Conservation (phyloP, 2,797 vertebrate genomes). For the Alexandromys oeconomus region DNA sequence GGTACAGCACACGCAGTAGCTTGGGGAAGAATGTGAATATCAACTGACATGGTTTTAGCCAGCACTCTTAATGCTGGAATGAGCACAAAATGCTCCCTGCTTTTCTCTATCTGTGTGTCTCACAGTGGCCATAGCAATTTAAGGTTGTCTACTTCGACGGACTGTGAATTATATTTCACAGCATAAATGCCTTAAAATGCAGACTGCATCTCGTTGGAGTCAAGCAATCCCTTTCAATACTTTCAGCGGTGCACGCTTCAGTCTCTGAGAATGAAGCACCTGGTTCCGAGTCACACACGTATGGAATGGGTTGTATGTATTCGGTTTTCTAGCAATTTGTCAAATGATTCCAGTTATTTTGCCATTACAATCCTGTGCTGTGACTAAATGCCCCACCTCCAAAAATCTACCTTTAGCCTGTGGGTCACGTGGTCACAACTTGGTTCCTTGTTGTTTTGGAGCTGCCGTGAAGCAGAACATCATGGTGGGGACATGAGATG, state of each 20-base stretch:
- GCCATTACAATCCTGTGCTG: not conserved
- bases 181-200: not conserved
- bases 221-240: not conserved
- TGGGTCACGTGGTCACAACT: not conserved
- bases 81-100: not conserved
- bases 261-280: not conserved
- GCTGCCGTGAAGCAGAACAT: not conserved
- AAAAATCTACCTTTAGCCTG: not conserved
- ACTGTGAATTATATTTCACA: slow-evolving; percentile 22
- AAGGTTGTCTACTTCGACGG: not conserved
- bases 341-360: not conserved
- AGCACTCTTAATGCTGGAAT: not conserved
- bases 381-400: not conserved
- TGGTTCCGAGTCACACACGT: not conserved
- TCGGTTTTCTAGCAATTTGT: not conserved
- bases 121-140: not conserved
- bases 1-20: not conserved
- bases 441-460: not conserved
- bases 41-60: not conserved
- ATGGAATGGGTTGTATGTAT: not conserved
- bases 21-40: not conserved
- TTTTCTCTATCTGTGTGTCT: not conserved
- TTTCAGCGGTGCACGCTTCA: not conserved
- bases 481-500: accelerated
- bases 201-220: not conserved